Base-by-base conservation (phyloP, 1,140 invertebrate genomes). In the Trichonephila clavipes region DNA sequence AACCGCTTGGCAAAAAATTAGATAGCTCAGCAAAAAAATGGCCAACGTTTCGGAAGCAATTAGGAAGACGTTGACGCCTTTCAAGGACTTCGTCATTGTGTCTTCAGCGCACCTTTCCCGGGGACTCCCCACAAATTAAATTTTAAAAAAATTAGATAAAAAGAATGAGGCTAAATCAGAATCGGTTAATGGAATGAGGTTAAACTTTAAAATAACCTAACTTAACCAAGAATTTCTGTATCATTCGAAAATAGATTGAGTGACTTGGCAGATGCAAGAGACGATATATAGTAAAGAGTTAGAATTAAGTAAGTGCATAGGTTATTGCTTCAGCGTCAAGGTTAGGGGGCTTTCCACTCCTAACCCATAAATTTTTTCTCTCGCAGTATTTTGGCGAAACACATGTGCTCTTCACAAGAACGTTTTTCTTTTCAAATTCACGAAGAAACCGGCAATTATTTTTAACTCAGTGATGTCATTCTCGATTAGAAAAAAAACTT, bases 61-160 rank as follows among this genome's bases (percentile, higher is more conserved):
- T 77, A 77, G 28, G 72, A 77, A 77, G 72, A 77, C 72, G 72
- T 77, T 77, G 72, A 77, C 72, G 72, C 34, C 72, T 77, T 77
- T 77, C 72, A 77, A 77, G 72, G 72, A 77, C 72, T 77, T 77
- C 72, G 34, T 77, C 72, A 77, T 77, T 77, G 72, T 77, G 72
- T 77, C 34, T 77, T 77, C 72, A 28, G 72, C 16, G 34, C 72
- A 34, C 28, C 28, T 77, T 77, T 40, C 72, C 16, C 21, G 18
- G 72, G 72, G 72, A 19, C 28, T 40, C 5, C 18, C 18, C 28
- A 34, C 24, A 77, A 77, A 77, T 34, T 77, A 18, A 77, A 77
- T 77, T 77, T 19, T 3, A 5, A 34, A 40, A 28, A 7, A 77
- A 40, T 77, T 40, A 16, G 18, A 77, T 77, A 19, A 77, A 77